Percentiles rank a stretch among this genome's conserved stretches.
These are phyloP conservation scores for Sandelia bainsii DNA, from an alignment of 2,797 vertebrate genomes.

Conservation along the genomic window DNA sequence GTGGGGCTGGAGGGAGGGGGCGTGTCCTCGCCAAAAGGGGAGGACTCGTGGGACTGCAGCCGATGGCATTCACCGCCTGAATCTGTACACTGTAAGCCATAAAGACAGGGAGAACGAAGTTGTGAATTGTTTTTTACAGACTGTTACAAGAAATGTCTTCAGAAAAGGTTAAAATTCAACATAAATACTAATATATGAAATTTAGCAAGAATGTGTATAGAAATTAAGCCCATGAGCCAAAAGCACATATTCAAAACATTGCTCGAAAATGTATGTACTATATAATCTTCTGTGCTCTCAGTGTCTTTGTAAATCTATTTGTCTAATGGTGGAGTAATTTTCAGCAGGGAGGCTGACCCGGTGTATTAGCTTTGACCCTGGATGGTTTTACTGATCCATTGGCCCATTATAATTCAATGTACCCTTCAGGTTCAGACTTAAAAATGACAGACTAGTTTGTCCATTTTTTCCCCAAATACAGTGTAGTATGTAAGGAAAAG, in stretches of 20 bases:
- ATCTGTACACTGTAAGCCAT: constrained; percentile 88
- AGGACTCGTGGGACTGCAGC: constrained; percentile 90
- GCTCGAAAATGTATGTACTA: not conserved
- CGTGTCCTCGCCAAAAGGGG: constrained; percentile 91
- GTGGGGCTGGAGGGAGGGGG: constrained; percentile 92
- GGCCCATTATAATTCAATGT: constrained; percentile 21
- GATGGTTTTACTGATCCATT: constrained; percentile 6
- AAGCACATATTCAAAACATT: not conserved
- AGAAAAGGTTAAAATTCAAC: not conserved
- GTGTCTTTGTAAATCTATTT: constrained; percentile 20
- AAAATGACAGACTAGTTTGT: not conserved
- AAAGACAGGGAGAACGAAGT: not conserved
- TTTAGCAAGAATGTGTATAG: not conserved
- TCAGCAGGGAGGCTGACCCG: constrained; percentile 18
- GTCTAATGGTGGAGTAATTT: constrained; percentile 43
- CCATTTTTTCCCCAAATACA: constrained; percentile 1
- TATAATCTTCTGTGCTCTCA: not conserved
- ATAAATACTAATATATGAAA: not conserved
- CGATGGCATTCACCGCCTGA: constrained; percentile 94
- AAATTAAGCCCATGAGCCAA: not conserved
- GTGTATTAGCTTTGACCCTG: constrained; percentile 24
- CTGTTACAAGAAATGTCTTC: not conserved
- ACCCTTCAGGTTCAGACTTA: constrained; percentile 23
- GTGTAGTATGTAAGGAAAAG: not conserved
- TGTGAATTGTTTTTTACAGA: not conserved